Evolutionary conservation across 2,888 invertebrate genomes (phyloP).

Genomic region (Caenorhabditis macrosperma): DNA sequence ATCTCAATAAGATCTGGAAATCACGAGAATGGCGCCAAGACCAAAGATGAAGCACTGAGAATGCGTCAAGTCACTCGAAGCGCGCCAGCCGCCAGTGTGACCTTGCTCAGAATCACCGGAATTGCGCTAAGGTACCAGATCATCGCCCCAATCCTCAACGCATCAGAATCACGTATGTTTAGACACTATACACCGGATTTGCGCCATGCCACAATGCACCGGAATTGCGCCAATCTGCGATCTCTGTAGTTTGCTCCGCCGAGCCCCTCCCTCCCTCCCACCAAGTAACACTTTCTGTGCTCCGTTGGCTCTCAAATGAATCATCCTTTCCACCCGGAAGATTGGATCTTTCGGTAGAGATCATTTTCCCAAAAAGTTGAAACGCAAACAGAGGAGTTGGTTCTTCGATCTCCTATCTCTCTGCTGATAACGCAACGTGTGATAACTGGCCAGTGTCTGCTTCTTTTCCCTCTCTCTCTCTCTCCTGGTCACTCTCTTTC

Average conservation of each 20-base stretch:
- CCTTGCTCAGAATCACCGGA: no score
- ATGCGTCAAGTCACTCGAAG: no score
- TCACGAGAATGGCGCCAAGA: no score
- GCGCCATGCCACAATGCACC: no score
- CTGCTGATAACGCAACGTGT: conserved; percentile 28
- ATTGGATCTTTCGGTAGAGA: no score
- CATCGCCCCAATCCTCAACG: no score
- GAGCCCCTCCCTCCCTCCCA: neutral
- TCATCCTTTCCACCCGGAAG: neutral
- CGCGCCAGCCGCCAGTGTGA: no score
- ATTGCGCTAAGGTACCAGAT: no score
- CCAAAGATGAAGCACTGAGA: no score
- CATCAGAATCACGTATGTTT: no score
- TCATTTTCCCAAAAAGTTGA: neutral
- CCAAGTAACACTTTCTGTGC: neutral
- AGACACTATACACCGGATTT: no score
- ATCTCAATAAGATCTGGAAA: no score
- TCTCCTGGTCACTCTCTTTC: neutral
- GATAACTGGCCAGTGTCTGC: neutral
- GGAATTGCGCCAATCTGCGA: neutral
- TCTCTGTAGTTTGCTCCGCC: neutral
- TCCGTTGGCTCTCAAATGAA: neutral
- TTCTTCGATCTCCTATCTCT: neutral
- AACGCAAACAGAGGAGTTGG: neutral
- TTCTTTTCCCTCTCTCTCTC: neutral